Evolutionary conservation across 2,888 invertebrate genomes (phyloP).

Genomic region (Leucophenga maculata): DNA sequence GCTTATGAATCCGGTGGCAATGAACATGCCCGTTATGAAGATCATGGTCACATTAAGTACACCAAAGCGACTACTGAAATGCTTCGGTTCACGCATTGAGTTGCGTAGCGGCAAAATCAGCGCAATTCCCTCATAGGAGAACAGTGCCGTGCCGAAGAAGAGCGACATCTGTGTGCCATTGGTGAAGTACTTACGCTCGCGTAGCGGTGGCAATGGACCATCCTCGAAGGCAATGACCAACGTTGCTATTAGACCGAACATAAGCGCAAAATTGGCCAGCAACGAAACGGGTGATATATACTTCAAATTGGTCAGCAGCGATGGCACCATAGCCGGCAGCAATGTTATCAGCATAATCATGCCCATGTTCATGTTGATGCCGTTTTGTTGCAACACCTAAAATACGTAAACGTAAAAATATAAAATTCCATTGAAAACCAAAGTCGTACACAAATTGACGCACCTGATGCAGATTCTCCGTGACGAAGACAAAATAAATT

Average conservation of each 20-base stretch:
- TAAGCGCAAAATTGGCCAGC: constrained; percentile 82
- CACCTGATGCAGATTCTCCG: constrained; percentile 83
- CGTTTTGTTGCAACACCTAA: constrained; percentile 73
- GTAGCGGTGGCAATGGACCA: constrained; percentile 77
- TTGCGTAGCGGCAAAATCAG: constrained; percentile 92
- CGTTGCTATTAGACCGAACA: constrained; percentile 81
- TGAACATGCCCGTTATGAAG: constrained; percentile 84
- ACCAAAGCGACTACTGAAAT: constrained; percentile 85
- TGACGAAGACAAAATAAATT: constrained; percentile 95
- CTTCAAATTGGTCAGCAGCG: constrained; percentile 66
- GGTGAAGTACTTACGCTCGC: constrained; percentile 77
- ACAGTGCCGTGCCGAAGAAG: constrained; percentile 96
- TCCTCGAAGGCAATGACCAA: constrained; percentile 83
- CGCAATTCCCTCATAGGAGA: constrained; percentile 96
- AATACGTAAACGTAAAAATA: neutral
- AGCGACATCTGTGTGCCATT: constrained; percentile 80
- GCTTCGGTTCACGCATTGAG: constrained; percentile 86
- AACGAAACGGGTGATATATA: constrained; percentile 81
- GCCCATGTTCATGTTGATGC: constrained; percentile 56
- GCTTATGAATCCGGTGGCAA: constrained; percentile 87
- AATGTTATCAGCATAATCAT: constrained; percentile 63
- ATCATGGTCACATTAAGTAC: constrained; percentile 92
- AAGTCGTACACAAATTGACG: constrained; percentile 15
- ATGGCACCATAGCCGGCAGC: constrained; percentile 67
- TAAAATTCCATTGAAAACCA: neutral